phyloP scores from a whole-genome alignment of 2,113 vertebrate species.

The Cardinalis cardinalis region DNA sequence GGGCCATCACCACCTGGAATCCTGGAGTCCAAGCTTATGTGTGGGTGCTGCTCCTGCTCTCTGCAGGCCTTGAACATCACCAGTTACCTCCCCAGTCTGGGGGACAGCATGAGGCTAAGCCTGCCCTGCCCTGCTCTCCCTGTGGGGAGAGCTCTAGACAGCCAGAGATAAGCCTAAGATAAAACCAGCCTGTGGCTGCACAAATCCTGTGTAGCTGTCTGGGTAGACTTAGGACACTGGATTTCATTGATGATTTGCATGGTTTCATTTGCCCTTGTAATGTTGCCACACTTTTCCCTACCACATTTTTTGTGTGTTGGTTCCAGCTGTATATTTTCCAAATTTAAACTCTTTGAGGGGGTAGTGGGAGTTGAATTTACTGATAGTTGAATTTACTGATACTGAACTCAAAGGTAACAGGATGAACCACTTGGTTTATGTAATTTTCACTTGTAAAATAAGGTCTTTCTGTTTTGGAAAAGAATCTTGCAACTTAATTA shows the following conservation, averaged over 20 bases:
- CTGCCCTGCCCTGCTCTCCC: not conserved
- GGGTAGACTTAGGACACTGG: not conserved
- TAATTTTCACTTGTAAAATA: not conserved
- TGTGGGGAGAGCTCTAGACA: not conserved
- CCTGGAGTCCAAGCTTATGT: not conserved
- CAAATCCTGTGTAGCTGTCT: not conserved
- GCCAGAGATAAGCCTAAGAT: not conserved
- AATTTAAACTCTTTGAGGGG: not conserved
- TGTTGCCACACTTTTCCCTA: not conserved
- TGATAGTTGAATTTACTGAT: not conserved
- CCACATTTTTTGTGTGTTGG: not conserved
- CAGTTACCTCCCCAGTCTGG: not conserved
- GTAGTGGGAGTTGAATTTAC: not conserved
- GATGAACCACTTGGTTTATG: not conserved
- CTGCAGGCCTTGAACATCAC: not conserved
- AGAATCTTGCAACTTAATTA: not conserved
- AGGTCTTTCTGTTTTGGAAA: not conserved
- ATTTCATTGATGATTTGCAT: not conserved
- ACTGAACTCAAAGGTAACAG: not conserved
- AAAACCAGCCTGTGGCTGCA: not conserved
- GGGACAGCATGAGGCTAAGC: not conserved
- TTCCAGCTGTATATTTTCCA: not conserved
- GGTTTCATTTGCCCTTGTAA: not conserved
- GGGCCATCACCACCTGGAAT: not conserved
- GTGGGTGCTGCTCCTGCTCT: not conserved